These are phyloP conservation scores for Altica lythri DNA, from an alignment of 2,888 invertebrate genomes.

Conservation along the genomic window DNA sequence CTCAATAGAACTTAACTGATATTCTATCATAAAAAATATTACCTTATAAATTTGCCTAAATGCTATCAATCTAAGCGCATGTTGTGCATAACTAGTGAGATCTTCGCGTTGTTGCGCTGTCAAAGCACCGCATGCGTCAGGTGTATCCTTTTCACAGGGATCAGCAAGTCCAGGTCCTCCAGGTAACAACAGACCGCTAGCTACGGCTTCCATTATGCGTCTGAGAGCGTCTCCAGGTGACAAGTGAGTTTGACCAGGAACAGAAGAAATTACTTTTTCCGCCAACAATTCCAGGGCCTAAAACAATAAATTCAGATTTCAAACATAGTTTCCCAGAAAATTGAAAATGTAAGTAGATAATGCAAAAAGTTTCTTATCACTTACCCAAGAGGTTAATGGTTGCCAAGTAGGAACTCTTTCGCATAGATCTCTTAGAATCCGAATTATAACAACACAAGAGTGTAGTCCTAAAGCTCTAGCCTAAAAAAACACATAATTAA, in stretches of 20 bases:
- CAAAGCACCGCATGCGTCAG: constrained; percentile 85
- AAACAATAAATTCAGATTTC: neutral
- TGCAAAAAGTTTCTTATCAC: constrained; percentile 49
- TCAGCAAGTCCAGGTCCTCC: constrained; percentile 92
- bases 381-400: constrained; percentile 91
- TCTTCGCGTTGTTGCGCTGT: constrained; percentile 94
- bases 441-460: constrained; percentile 95
- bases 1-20: too few relatives aligned
- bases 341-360: neutral
- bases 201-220: constrained; percentile 92
- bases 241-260: constrained; percentile 67
- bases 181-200: constrained; percentile 88
- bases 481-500: constrained; percentile 59
- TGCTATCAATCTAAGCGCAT: constrained; percentile 90
- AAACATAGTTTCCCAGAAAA: neutral
- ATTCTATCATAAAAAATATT: too few relatives aligned
- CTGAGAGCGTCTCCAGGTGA: constrained; percentile 94
- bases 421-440: constrained; percentile 94
- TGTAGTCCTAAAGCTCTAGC: constrained; percentile 95
- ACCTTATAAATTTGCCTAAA: constrained; percentile 98
- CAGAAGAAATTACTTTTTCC: constrained; percentile 92
- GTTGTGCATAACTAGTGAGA: constrained; percentile 94
- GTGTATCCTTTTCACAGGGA: constrained; percentile 93
- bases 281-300: constrained; percentile 95
- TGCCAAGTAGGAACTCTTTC: constrained; percentile 94